phyloP scores from a whole-genome alignment of 2,113 vertebrate genomes.

The Mormoops blainvillei region DNA sequence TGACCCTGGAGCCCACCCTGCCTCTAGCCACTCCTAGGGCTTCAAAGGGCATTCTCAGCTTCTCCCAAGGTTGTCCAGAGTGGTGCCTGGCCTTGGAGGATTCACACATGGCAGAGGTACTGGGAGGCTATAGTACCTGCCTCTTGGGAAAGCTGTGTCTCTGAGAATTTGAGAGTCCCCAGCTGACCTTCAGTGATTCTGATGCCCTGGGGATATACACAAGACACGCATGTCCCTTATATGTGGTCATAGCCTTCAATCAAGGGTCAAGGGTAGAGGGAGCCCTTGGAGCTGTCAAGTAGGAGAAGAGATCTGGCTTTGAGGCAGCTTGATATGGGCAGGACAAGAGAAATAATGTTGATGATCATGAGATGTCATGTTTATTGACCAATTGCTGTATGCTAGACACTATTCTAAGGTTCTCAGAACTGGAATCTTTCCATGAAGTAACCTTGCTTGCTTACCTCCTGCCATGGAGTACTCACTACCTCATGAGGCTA shows the following conservation, averaged over 20 bases:
- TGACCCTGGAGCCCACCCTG: neutral
- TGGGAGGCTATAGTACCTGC: neutral
- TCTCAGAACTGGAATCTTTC: neutral
- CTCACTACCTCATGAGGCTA: neutral
- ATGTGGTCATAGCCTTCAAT: neutral
- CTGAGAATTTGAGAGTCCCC: neutral
- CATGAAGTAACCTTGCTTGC: neutral
- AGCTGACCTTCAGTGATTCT: neutral
- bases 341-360: neutral
- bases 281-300: neutral
- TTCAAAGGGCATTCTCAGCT: neutral
- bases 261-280: neutral
- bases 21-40: neutral
- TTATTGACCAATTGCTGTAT: neutral
- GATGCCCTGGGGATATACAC: neutral
- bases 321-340: neutral
- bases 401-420: neutral
- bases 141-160: neutral
- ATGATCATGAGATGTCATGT: neutral
- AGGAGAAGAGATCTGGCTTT: neutral
- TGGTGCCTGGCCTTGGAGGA: accelerated
- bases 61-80: neutral
- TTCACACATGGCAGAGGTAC: neutral
- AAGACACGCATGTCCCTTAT: neutral
- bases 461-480: neutral